Base-by-base conservation (phyloP, 2,888 invertebrate genomes). In the Coenonympha glycerion region DNA sequence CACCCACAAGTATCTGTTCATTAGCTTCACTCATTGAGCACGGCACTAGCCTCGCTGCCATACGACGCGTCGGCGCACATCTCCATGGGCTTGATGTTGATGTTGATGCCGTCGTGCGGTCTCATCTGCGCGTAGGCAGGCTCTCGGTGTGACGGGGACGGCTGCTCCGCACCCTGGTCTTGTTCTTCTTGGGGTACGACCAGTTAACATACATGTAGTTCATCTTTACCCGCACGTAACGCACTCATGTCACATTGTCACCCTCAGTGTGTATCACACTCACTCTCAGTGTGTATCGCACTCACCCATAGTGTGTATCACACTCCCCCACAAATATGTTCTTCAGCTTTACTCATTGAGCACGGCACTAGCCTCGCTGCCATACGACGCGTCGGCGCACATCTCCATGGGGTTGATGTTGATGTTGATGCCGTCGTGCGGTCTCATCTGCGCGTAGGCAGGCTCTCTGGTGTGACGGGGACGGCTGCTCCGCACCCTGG, bases 201-300 rank as follows among this genome's bases (percentile, higher is more conserved):
- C 39, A 39, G 39, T 39, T 39, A 6, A 39, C 39, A 9, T 39
- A 39, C 4, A 39, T 39, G 15, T 39, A 39, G 39, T 39, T 39
- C 8, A 39, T n/a, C n/a, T n/a, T n/a, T n/a, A n/a, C n/a, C n/a
- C n/a, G n/a, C n/a, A n/a, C n/a, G n/a, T n/a, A n/a, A n/a, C n/a
- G n/a, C n/a, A n/a, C n/a, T n/a, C n/a, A n/a, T n/a, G n/a, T n/a
- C n/a, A n/a, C n/a, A n/a, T n/a, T n/a, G n/a, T n/a, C n/a, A n/a
- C n/a, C n/a, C n/a, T n/a, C n/a, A n/a, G n/a, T n/a, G n/a, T n/a
- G n/a, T n/a, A n/a, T n/a, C n/a, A n/a, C n/a, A n/a, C n/a, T n/a
- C n/a, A n/a, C n/a, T n/a, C n/a, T n/a, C n/a, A n/a, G n/a, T n/a
- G n/a, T n/a, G n/a, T n/a, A n/a, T n/a, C n/a, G n/a, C n/a, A n/a